These are phyloP conservation scores for Drosophila picticornis DNA, from an alignment of 2,888 invertebrate genomes.

Conservation along the genomic window DNA sequence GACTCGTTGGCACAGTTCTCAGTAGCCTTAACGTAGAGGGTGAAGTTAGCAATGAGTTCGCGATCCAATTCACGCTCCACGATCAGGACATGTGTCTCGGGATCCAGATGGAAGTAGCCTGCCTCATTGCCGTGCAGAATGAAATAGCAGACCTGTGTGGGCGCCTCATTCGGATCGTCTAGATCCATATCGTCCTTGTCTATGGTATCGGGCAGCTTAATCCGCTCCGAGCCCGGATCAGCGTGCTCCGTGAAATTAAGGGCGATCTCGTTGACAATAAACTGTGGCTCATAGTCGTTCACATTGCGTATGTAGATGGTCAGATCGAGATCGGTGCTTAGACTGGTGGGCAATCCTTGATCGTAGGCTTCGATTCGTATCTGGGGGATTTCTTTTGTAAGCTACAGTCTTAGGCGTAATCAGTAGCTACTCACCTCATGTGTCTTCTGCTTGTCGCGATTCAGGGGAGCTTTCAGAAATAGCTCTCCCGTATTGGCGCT, in stretches of 20 bases:
- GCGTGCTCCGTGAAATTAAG: conserved; percentile 90
- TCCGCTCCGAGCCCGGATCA: conserved; percentile 88
- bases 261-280: conserved; percentile 89
- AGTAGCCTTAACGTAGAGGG: conserved; percentile 91
- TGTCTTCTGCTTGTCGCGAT: conserved; percentile 93
- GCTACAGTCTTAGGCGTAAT: neutral
- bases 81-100: conserved; percentile 88
- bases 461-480: conserved; percentile 89
- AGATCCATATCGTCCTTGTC: conserved; percentile 94
- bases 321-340: conserved; percentile 94
- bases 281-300: conserved; percentile 95
- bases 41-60: conserved; percentile 89
- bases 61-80: conserved; percentile 89
- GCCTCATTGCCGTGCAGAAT: conserved; percentile 94
- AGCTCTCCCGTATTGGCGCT: conserved; percentile 92
- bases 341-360: conserved; percentile 93
- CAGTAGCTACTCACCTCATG: conserved; percentile 89
- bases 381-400: conserved; percentile 85
- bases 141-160: conserved; percentile 95
- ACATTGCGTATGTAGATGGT: conserved; percentile 95
- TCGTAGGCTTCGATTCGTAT: conserved; percentile 96
- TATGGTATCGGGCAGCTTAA: conserved; percentile 91
- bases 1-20: conserved; percentile 90
- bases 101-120: conserved; percentile 90
- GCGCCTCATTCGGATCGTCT: conserved; percentile 92